These are phyloP conservation scores for Luperina nickerlii DNA, from an alignment of 2,888 invertebrate species.

Conservation along the genomic window DNA sequence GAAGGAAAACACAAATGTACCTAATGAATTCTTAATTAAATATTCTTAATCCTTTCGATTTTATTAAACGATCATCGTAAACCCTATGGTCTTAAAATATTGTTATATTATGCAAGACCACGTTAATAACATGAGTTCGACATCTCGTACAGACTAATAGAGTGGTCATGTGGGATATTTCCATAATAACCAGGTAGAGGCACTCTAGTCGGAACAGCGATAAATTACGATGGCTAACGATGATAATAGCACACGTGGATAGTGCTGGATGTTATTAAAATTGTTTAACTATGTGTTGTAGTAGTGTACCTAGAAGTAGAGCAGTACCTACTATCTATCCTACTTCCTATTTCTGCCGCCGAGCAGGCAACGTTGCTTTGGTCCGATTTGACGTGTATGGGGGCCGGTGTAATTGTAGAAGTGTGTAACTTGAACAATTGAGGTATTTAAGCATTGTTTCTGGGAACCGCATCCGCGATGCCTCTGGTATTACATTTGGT, in stretches of 20 bases:
- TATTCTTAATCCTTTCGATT: conserved; percentile 7
- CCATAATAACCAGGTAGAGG: conserved; percentile 20
- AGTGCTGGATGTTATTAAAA: conserved; percentile 4
- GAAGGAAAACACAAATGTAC: conserved; percentile 34
- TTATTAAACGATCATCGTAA: not conserved
- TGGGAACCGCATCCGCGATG: not conserved
- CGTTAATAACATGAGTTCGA: not conserved
- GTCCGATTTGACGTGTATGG: not conserved
- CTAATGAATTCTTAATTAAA: conserved; percentile 1
- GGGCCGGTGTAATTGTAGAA: not conserved
- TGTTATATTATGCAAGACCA: not conserved
- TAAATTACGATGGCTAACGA: conserved; percentile 11
- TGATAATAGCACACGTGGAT: conserved; percentile 3
- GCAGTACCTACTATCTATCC: not conserved
- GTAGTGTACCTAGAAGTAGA: not conserved
- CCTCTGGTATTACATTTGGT: not conserved
- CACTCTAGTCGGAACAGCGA: not conserved
- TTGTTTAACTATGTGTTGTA: not conserved
- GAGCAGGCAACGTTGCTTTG: not conserved
- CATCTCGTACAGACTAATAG: conserved; percentile 1
- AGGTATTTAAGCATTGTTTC: not conserved
- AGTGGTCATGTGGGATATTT: conserved; percentile 21
- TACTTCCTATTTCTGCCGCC: too few species aligned
- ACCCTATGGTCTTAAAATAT: conserved; percentile 5
- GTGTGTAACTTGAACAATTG: not conserved